These are phyloP conservation scores for Idaea aversata DNA, from an alignment of 2,888 invertebrate species.

Conservation along the genomic window DNA sequence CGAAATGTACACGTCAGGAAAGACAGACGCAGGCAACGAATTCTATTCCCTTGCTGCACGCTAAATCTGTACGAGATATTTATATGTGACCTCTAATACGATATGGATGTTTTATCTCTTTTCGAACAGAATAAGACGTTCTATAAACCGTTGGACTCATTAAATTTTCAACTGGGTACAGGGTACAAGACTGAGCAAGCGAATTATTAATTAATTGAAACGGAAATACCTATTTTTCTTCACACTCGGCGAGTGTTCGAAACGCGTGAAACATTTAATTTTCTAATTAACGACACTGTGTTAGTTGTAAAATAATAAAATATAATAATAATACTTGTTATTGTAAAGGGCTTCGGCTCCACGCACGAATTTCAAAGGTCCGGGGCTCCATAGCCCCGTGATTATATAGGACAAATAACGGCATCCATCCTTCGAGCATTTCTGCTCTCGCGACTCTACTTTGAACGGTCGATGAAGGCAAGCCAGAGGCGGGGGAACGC, in stretches of 20 bases:
- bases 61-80: background rate
- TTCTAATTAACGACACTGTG: constrained; percentile 18
- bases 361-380: too few species aligned
- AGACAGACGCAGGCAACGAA: too few species aligned
- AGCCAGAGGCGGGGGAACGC: too few species aligned
- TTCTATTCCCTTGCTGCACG: too few species aligned
- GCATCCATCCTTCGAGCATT: too few species aligned
- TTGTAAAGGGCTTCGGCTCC: too few species aligned
- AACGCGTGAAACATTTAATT: constrained; percentile 27
- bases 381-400: too few species aligned
- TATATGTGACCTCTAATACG: background rate
- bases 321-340: too few species aligned
- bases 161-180: constrained; percentile 50
- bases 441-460: too few species aligned
- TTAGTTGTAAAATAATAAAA: constrained; percentile 7
- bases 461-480: too few species aligned
- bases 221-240: constrained; percentile 50
- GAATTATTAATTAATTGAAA: constrained; percentile 58
- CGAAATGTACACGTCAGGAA: too few species aligned
- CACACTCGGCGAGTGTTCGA: constrained; percentile 7
- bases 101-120: constrained; percentile 25
- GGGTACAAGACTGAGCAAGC: constrained; percentile 42
- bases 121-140: constrained; percentile 29
- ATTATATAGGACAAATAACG: too few species aligned
- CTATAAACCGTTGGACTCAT: constrained; percentile 42